Conservation (phyloP, 1,140 invertebrate species). For the Stenopsyche tienmushanensis region DNA sequence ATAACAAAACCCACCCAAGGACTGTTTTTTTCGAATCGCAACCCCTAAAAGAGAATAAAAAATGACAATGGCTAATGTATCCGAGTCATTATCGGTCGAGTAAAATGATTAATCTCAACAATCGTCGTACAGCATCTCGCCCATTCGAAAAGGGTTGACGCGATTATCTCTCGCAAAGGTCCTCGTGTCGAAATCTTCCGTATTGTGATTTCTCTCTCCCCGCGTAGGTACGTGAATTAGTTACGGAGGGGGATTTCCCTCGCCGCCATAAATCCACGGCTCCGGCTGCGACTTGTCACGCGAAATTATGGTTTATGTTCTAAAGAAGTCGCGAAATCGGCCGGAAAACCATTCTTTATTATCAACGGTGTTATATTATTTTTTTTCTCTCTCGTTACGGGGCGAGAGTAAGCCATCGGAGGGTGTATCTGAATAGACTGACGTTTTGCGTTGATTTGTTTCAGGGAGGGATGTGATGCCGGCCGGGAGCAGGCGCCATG, state of each 20-base stretch:
- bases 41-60: not conserved
- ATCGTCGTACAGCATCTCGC: not conserved
- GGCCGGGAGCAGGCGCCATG: conserved; percentile 58
- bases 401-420: not conserved
- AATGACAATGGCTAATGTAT: not conserved
- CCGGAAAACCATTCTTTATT: conserved; percentile 40
- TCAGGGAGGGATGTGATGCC: conserved; percentile 59
- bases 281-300: conserved; percentile 30
- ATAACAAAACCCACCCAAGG: not conserved
- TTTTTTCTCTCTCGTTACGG: not conserved
- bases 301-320: conserved; percentile 42
- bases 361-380: conserved; percentile 40
- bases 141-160: not conserved
- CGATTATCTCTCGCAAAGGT: not conserved
- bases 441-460: conserved; percentile 41
- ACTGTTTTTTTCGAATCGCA: not conserved
- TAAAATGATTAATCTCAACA: conserved; percentile 21
- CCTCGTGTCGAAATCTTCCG: not conserved
- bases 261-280: conserved; percentile 12
- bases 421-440: not conserved
- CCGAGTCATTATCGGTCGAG: conserved; percentile 18
- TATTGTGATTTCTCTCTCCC: conserved; percentile 6
- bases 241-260: conserved; percentile 16
- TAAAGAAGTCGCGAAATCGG: conserved; percentile 41
- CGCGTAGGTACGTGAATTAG: conserved; percentile 17